phyloP scores from a whole-genome alignment of 2,888 invertebrate genomes.

The Calameuta idolon region DNA sequence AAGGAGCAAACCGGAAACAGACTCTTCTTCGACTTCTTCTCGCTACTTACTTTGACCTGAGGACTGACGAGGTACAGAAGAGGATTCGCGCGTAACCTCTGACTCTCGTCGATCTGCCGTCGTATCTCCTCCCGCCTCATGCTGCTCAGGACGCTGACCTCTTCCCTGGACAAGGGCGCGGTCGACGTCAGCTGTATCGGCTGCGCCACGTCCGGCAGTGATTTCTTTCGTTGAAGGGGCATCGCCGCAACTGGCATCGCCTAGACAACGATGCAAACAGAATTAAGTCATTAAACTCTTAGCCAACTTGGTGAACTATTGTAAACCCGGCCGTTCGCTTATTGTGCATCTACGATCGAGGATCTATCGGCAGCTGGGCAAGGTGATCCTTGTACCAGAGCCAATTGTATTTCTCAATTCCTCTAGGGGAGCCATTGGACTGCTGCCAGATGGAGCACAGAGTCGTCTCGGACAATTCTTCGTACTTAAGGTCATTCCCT shows the following conservation, averaged over 20 bases:
- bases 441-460: neutral
- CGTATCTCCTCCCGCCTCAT: conserved; percentile 95
- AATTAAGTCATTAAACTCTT: neutral
- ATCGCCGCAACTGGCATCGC: conserved; percentile 80
- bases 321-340: neutral
- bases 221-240: conserved; percentile 92
- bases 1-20: neutral
- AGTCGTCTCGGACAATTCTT: no score
- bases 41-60: conserved; percentile 87
- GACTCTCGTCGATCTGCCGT: conserved; percentile 89
- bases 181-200: conserved; percentile 84
- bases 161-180: conserved; percentile 92
- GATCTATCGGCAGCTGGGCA: neutral
- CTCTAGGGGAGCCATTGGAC: neutral
- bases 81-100: conserved; percentile 93
- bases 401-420: neutral
- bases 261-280: conserved; percentile 68
- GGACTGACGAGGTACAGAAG: conserved; percentile 96
- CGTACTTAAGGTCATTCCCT: no score
- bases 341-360: neutral
- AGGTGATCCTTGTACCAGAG: neutral
- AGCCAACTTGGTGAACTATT: neutral
- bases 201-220: conserved; percentile 88
- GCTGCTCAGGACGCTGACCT: conserved; percentile 93
- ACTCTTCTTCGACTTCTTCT: neutral